phyloP scores from a whole-genome alignment of 2,888 invertebrate species.

The Halictus ligatus region DNA sequence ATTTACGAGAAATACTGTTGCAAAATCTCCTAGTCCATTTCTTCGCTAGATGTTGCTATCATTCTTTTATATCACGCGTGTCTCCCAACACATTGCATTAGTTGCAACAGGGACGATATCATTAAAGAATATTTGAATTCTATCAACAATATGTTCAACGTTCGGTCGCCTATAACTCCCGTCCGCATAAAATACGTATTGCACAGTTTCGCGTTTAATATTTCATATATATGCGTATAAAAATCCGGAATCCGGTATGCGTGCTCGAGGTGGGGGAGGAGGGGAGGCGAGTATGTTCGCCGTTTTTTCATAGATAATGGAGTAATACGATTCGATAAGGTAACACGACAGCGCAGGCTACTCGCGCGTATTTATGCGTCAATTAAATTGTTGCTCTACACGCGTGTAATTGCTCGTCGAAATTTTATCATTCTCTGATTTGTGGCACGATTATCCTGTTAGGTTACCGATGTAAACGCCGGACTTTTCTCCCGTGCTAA shows the following conservation, averaged over 20 bases:
- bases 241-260: neutral
- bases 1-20: conserved; percentile 57
- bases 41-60: neutral
- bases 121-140: neutral
- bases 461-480: conserved; percentile 40
- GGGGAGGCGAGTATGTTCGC: neutral
- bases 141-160: neutral
- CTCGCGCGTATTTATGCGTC: conserved; percentile 8
- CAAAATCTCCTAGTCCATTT: conserved; percentile 52
- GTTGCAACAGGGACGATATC: neutral
- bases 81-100: neutral
- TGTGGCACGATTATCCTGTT: conserved; percentile 56
- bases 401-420: conserved; percentile 39
- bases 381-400: conserved; percentile 52
- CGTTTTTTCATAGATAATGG: conserved; percentile 2
- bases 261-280: no score
- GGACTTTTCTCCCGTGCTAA: conserved; percentile 31
- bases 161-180: neutral
- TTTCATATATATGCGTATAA: neutral
- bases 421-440: conserved; percentile 55
- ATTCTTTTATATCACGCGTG: neutral
- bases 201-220: neutral
- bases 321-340: conserved; percentile 1
- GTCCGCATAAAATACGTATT: neutral
- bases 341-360: conserved; percentile 18